Evolutionary conservation across 2,797 vertebrate genomes (phyloP), one percentile per base, ranked within the genome.

Genomic region (Lemur catta): DNA sequence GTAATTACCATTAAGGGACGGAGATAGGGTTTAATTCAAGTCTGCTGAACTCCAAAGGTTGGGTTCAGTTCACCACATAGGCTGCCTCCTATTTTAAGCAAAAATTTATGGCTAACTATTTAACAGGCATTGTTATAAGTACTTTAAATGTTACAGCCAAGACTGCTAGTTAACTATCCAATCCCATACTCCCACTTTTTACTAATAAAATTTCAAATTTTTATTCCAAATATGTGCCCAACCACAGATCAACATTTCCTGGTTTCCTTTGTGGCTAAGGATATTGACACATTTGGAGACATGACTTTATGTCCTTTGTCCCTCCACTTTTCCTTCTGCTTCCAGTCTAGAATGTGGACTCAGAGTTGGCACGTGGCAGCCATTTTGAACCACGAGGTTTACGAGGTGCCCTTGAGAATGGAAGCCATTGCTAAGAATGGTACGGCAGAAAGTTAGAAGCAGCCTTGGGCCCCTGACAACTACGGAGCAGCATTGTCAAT

Each of bases 41-140:
- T 63, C 76, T n/a, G 24, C 30, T 80, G 84, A 69, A 86, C 67
- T 63, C 69, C 65, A 63, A 81, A 89, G 65, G 10, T 41, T 46
- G 11, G 33, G 43, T 74, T 79, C 35, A 61, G 0, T 41, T 94
- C 24, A 12, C 17, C 57, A 67, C 9, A 6, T 46, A 79, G 55
- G 20, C 84, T 87, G 6, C 46, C 50, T 91, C 41, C 63, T 81
- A 57, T 12, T 72, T 79, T 52, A 63, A 38, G 35, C 65, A 84
- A 30, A 81, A n/a, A 61, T 76, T 93, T 85, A 75, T 3, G 55
- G 30, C 10, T 35, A 85, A 75, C 14, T 35, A 67, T 57, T 20
- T 80, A 85, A 97, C 8, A 61, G 33, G 33, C 48, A 94, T 59
- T 26, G n/a, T 78, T 79, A 91, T n/a, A 61, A 92, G n/a, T 35